phyloP scores from a whole-genome alignment of 2,113 vertebrate species.

The Ceyx margarethae region DNA sequence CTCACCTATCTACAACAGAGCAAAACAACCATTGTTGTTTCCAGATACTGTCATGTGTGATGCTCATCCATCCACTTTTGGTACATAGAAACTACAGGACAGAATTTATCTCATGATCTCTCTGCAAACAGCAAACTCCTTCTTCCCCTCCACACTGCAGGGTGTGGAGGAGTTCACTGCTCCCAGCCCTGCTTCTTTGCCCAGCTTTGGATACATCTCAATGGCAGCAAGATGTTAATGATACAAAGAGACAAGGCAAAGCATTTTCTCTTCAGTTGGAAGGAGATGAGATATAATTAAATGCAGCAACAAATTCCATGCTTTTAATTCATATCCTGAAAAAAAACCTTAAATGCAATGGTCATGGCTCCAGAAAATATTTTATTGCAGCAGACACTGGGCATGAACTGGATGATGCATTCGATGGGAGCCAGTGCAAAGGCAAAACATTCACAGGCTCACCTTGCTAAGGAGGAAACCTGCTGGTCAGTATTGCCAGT shows the following conservation, averaged over 20 bases:
- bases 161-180: not conserved
- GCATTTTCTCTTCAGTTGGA: not conserved
- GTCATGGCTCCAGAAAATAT: not conserved
- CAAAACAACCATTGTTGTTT: rapidly evolving
- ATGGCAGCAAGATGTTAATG: rapidly evolving
- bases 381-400: not conserved
- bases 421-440: rapidly evolving
- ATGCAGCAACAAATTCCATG: not conserved
- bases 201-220: not conserved
- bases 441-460: not conserved
- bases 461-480: not conserved
- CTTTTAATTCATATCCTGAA: not conserved
- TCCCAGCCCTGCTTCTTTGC: not conserved
- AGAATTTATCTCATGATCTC: not conserved
- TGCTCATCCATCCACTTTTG: not conserved
- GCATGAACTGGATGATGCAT: not conserved
- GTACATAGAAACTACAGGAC: not conserved
- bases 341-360: not conserved
- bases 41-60: not conserved
- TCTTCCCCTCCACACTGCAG: not conserved
- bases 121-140: not conserved
- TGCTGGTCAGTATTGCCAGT: not conserved
- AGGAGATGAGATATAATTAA: not conserved
- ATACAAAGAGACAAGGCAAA: not conserved
- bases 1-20: not conserved